Percentiles rank a stretch among this genome's conserved stretches.
phyloP scores from a whole-genome alignment of 2,888 invertebrate species.

The Drosophila affinis region DNA sequence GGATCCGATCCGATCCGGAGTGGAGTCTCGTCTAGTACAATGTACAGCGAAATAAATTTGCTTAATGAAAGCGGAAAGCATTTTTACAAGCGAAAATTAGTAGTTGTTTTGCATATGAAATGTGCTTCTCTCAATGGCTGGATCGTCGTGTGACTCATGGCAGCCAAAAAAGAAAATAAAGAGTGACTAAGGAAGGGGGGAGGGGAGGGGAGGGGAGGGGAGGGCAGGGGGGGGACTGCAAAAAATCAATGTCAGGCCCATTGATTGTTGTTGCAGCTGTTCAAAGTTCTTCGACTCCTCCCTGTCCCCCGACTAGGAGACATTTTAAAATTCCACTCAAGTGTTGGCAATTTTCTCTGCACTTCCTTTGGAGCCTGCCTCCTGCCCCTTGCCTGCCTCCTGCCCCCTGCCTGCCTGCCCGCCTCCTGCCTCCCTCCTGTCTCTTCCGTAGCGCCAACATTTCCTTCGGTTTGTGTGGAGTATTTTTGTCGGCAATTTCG shows the following conservation, averaged over 20 bases:
- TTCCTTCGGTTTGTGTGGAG: background rate
- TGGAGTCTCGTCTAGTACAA: slow-evolving; percentile 1
- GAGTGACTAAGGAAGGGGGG: slow-evolving; percentile 60
- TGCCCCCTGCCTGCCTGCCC: slow-evolving; percentile 15
- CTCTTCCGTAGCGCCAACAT: too few species aligned
- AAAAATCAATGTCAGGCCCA: slow-evolving; percentile 67
- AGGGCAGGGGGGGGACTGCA: slow-evolving; percentile 22
- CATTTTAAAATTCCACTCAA: slow-evolving; percentile 78
- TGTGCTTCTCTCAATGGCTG: slow-evolving; percentile 36
- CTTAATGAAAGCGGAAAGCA: background rate
- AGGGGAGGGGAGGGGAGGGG: slow-evolving; percentile 1
- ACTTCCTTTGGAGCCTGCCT: slow-evolving; percentile 65
- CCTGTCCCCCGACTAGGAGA: slow-evolving; percentile 19
- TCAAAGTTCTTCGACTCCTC: slow-evolving; percentile 30
- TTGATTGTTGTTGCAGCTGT: slow-evolving; percentile 67
- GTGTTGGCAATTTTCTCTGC: slow-evolving; percentile 76
- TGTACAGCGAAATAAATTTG: background rate
- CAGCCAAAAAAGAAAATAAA: slow-evolving; percentile 8
- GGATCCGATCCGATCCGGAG: background rate
- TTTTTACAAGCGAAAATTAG: slow-evolving; percentile 1
- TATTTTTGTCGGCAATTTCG: background rate
- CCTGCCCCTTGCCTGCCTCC: slow-evolving; percentile 17
- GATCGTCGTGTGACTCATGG: slow-evolving; percentile 60
- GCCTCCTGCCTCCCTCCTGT: slow-evolving; percentile 8
- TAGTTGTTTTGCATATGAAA: slow-evolving; percentile 60